Conservation (phyloP, 2,888 invertebrate genomes). For the Metalampra italica region DNA sequence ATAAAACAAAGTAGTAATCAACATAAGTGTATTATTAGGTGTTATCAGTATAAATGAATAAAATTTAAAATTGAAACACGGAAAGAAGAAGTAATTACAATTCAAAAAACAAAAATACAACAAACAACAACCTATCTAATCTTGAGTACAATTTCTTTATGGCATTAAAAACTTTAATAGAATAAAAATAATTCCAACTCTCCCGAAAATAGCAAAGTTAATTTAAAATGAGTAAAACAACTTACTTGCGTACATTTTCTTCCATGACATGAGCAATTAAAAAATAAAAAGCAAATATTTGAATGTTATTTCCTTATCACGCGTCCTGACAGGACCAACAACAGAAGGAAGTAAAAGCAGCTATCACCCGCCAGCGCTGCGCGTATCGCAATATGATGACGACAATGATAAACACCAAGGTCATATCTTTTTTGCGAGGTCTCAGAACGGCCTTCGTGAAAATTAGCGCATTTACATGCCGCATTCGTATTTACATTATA, state of each 20-base stretch:
- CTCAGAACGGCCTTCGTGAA: conserved; percentile 58
- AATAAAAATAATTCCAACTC: too few relatives aligned
- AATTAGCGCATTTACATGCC: conserved; percentile 71
- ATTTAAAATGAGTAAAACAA: conserved; percentile 8
- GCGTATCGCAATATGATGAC: conserved; percentile 68
- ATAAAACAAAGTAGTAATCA: too few relatives aligned
- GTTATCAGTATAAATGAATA: too few relatives aligned
- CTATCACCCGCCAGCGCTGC: conserved; percentile 53
- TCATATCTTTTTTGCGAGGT: conserved; percentile 66
- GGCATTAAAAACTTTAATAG: too few relatives aligned
- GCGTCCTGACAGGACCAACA: conserved; percentile 10
- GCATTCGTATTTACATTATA: conserved; percentile 46
- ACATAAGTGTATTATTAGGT: too few relatives aligned
- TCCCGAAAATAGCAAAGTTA: too few relatives aligned
- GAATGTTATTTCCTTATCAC: not conserved
- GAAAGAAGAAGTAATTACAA: too few relatives aligned
- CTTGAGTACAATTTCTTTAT: too few relatives aligned
- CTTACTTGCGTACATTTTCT: conserved; percentile 46
- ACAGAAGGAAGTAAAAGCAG: conserved; percentile 35
- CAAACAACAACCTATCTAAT: too few relatives aligned
- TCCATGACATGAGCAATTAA: conserved; percentile 33
- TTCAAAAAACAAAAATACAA: too few relatives aligned
- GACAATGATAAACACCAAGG: conserved; percentile 69
- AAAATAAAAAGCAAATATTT: not conserved
- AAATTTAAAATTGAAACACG: too few relatives aligned